phyloP scores from a whole-genome alignment of 2,888 invertebrate species.

The Selenia dentaria region DNA sequence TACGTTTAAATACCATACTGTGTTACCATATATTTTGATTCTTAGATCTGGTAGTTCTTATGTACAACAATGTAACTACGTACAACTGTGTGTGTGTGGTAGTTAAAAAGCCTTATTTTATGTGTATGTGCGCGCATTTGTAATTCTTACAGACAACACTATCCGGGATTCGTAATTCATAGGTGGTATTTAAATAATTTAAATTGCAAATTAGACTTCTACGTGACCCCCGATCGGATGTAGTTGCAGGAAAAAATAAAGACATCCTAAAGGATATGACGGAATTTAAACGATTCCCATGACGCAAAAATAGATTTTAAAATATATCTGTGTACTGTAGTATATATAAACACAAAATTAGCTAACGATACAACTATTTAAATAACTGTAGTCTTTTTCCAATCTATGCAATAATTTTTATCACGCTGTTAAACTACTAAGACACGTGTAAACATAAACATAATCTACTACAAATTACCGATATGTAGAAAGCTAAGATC shows the following conservation, averaged over 20 bases:
- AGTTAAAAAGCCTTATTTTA: not conserved
- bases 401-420: too few species aligned
- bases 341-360: too few species aligned
- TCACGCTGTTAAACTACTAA: too few species aligned
- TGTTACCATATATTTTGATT: too few species aligned
- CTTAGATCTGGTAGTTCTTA: too few species aligned
- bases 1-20: too few species aligned
- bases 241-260: slow-evolving; percentile 7
- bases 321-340: too few species aligned
- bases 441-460: not conserved
- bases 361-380: too few species aligned
- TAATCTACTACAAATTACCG: not conserved
- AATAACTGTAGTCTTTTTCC: too few species aligned
- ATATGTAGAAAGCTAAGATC: not conserved
- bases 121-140: not conserved
- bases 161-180: slow-evolving; percentile 17
- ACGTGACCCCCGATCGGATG: slow-evolving; percentile 13
- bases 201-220: slow-evolving; percentile 19
- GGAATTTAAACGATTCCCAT: not conserved
- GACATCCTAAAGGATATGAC: slow-evolving; percentile 2
- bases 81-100: too few species aligned
- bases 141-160: slow-evolving; percentile 8
- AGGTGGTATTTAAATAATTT: slow-evolving; percentile 9
- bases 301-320: too few species aligned
- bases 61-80: too few species aligned